These are phyloP conservation scores for Heliconius ismenius DNA, from an alignment of 2,888 invertebrate genomes.

Conservation along the genomic window DNA sequence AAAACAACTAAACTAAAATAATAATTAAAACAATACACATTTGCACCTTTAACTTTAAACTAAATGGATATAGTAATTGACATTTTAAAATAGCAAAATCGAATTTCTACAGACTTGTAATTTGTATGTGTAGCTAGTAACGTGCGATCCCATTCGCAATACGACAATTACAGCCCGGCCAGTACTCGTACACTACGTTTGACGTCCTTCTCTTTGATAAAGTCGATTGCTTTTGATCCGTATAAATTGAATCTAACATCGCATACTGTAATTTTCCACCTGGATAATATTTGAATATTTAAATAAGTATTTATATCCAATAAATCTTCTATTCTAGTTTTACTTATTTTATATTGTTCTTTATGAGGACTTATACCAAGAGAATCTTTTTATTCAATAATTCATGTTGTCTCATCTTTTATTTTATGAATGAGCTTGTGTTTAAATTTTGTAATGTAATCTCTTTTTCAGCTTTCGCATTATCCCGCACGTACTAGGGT, in stretches of 20 bases:
- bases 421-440: not conserved
- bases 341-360: not conserved
- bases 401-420: too few relatives aligned
- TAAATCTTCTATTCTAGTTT: not conserved
- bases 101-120: constrained; percentile 4
- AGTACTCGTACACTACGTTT: constrained; percentile 26
- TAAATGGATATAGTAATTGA: not conserved
- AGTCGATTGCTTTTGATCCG: constrained; percentile 40
- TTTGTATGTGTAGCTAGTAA: constrained; percentile 7
- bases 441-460: not conserved
- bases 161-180: constrained; percentile 37
- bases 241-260: constrained; percentile 42
- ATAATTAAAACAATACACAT: not conserved
- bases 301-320: constrained; percentile 2
- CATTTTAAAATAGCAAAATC: constrained; percentile 11
- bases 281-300: constrained; percentile 26
- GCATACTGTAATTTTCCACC: constrained; percentile 33
- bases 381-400: not conserved
- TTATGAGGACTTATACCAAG: not conserved
- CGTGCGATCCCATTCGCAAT: constrained; percentile 19
- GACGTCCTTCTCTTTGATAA: constrained; percentile 39
- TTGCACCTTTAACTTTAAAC: not conserved
- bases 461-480: not conserved
- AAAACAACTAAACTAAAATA: too few relatives aligned
- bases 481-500: not conserved